Conservation (phyloP, 2,113 vertebrate genomes). For the Megatriorchis doriae region DNA sequence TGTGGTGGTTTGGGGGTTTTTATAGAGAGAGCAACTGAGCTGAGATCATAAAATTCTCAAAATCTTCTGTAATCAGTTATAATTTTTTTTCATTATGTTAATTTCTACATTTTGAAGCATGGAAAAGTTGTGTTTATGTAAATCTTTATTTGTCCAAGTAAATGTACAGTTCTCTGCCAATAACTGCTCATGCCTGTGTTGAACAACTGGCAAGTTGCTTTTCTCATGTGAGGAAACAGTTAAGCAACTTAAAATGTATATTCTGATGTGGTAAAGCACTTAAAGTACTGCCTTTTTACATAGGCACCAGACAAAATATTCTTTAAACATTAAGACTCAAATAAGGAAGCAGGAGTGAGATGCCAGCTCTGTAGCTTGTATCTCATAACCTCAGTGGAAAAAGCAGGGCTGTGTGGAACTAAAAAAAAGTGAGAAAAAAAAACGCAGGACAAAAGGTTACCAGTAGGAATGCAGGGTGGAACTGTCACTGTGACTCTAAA, state of each 20-base stretch:
- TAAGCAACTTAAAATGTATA: background rate
- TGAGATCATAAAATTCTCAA: background rate
- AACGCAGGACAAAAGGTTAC: background rate
- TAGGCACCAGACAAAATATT: background rate
- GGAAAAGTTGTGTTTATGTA: background rate
- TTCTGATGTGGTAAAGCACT: background rate
- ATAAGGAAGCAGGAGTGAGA: background rate
- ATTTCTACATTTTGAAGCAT: background rate
- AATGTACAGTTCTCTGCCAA: background rate
- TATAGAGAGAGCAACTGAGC: background rate
- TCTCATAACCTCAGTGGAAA: background rate
- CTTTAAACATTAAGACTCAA: background rate
- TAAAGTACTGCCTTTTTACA: background rate
- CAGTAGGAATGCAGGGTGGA: background rate
- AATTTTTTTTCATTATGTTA: background rate
- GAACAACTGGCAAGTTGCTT: background rate
- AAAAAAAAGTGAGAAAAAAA: background rate
- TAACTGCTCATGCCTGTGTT: background rate
- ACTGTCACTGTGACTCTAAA: background rate
- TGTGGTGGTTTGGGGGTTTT: background rate
- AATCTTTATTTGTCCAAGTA: background rate
- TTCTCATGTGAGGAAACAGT: background rate
- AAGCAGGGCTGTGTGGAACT: background rate
- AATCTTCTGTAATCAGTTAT: background rate
- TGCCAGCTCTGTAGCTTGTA: background rate